A percentile compares a stretch with the other conserved stretches of the same genome.
These are phyloP conservation scores for Garrulus glandarius DNA, from an alignment of 2,797 vertebrate genomes.

Conservation along the genomic window DNA sequence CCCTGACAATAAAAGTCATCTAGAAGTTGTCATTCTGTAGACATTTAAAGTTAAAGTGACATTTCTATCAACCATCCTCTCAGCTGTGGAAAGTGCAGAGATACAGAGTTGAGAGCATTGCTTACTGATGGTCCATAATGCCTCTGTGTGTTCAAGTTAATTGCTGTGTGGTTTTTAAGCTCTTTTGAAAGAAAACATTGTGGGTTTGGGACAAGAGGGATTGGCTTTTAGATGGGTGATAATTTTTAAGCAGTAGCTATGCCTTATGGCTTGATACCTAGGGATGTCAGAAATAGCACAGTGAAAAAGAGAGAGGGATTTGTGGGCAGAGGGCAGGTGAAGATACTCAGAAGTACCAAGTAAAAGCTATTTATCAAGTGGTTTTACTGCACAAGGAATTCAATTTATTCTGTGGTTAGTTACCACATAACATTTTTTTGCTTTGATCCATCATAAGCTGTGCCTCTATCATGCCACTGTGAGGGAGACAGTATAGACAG, in stretches of 20 bases:
- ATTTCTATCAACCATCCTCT: neutral
- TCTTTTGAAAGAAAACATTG: neutral
- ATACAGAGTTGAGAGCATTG: neutral
- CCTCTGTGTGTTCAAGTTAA: neutral
- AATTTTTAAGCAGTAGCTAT: neutral
- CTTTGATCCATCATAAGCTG: neutral
- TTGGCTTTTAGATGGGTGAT: neutral
- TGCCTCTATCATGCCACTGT: neutral
- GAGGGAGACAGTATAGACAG: neutral
- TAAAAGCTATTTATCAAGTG: constrained; percentile 2
- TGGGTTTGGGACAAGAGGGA: neutral
- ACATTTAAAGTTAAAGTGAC: neutral
- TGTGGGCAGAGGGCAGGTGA: neutral
- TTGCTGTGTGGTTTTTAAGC: neutral
- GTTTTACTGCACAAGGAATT: neutral
- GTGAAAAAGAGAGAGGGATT: neutral
- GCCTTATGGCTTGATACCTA: neutral
- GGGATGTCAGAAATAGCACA: neutral
- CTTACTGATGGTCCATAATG: neutral
- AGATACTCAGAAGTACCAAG: neutral
- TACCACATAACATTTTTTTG: neutral
- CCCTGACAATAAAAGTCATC: neutral
- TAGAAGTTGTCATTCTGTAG: neutral
- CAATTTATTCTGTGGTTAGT: neutral
- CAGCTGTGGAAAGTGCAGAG: neutral